These are phyloP conservation scores for Scaptodrosophila latifasciaeformis DNA, from an alignment of 2,888 invertebrate species.

Conservation along the genomic window DNA sequence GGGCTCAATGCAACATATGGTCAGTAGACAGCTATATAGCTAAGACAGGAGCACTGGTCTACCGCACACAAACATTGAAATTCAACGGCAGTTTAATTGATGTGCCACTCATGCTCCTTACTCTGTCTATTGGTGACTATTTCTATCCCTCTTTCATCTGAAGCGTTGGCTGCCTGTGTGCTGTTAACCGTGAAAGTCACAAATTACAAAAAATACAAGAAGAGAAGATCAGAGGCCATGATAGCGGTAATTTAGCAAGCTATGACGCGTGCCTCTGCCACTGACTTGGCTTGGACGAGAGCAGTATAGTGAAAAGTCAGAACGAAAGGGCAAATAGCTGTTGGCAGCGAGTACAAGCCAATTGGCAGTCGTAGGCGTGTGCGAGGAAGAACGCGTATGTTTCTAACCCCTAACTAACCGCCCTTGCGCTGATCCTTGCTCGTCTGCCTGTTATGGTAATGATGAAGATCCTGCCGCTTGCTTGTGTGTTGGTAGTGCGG, in stretches of 20 bases:
- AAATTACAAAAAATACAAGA: constrained; percentile 64
- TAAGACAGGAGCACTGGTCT: too few relatives aligned
- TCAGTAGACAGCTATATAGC: constrained; percentile 53
- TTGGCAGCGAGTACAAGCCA: background rate
- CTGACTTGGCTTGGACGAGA: constrained; percentile 1
- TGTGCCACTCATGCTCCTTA: constrained; percentile 33
- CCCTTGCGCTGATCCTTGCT: constrained; percentile 45
- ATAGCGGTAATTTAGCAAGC: constrained; percentile 72
- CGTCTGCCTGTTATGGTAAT: constrained; percentile 58
- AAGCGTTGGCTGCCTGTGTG: constrained; percentile 29
- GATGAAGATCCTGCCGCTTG: constrained; percentile 47
- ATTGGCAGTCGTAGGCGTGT: constrained; percentile 44
- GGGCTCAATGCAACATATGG: constrained; percentile 56
- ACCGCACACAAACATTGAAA: constrained; percentile 33
- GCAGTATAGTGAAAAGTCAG: constrained; percentile 16
- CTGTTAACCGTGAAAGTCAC: constrained; percentile 72
- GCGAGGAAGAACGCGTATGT: constrained; percentile 6
- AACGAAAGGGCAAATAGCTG: constrained; percentile 11
- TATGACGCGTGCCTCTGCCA: constrained; percentile 46
- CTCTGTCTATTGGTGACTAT: background rate
- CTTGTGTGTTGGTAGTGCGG: constrained; percentile 4
- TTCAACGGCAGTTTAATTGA: constrained; percentile 53
- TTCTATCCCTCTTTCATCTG: background rate
- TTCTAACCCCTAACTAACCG: constrained; percentile 55
- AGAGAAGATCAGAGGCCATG: constrained; percentile 69